Percentiles rank a stretch among this genome's conserved stretches.
Conservation (phyloP, 2,797 vertebrate species). For the Notolabrus celidotus region DNA sequence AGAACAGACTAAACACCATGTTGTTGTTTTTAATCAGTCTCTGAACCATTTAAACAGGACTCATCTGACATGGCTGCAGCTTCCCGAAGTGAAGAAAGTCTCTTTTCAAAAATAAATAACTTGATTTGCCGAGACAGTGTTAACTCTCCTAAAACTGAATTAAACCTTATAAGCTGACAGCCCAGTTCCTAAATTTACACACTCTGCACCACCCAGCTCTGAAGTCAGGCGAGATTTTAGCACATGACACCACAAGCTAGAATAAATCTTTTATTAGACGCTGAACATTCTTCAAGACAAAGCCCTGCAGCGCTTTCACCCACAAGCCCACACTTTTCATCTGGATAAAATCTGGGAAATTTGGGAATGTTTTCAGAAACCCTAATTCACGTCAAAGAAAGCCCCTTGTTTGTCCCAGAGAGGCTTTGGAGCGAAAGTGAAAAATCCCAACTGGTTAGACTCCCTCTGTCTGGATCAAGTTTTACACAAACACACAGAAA, state of each 20-base stretch:
- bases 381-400: conserved; percentile 43
- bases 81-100: not conserved
- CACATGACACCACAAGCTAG: conserved; percentile 58
- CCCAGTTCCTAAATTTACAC: conserved; percentile 46
- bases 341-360: conserved; percentile 64
- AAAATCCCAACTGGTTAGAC: conserved; percentile 30
- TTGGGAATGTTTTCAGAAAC: conserved; percentile 38
- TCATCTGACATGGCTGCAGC: conserved; percentile 20
- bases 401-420: conserved; percentile 34
- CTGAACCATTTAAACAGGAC: conserved; percentile 23
- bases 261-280: conserved; percentile 69
- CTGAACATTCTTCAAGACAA: conserved; percentile 55
- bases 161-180: conserved; percentile 45
- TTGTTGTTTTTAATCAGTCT: conserved; percentile 10
- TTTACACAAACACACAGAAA: conserved; percentile 19
- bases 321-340: conserved; percentile 63
- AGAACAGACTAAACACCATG: conserved; percentile 41
- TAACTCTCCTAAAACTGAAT: conserved; percentile 41
- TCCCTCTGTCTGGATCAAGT: conserved; percentile 1
- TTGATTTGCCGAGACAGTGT: conserved; percentile 20
- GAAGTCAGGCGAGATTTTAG: conserved; percentile 34
- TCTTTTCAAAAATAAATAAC: conserved; percentile 20
- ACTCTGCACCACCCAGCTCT: conserved; percentile 28
- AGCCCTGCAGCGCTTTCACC: conserved; percentile 49
- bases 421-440: conserved; percentile 6